phyloP scores from a whole-genome alignment of 2,113 vertebrate species.

The western clawed frog (Xenopus tropicalis) region UCB_Xtro_10.0 CM004449.2:101582501-101583000 shows the following conservation, averaged over 20 bases:
- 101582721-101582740: background rate
- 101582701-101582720: conserved; percentile 25
- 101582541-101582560: conserved; percentile 15
- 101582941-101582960: too few species aligned
- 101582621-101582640: conserved; percentile 9
- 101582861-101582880: background rate
- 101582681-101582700: conserved; percentile 11
- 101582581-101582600: conserved; percentile 7
- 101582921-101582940: too few species aligned
- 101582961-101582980: too few species aligned
- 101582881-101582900: background rate
- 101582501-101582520: conserved; percentile 1
- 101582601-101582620: background rate
- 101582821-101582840: background rate
- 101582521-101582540: conserved; percentile 11
- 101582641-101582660: conserved; percentile 10
- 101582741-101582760: conserved; percentile 2
- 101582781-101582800: background rate
- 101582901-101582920: too few species aligned
- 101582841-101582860: too few species aligned
- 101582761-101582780: background rate
- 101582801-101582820: background rate
- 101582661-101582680: conserved; percentile 13
- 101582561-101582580: conserved; percentile 8
- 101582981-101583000: too few species aligned